These are phyloP conservation scores for Varanus salvator DNA, from an alignment of 2,113 vertebrate species.

Conservation along the genomic window DNA sequence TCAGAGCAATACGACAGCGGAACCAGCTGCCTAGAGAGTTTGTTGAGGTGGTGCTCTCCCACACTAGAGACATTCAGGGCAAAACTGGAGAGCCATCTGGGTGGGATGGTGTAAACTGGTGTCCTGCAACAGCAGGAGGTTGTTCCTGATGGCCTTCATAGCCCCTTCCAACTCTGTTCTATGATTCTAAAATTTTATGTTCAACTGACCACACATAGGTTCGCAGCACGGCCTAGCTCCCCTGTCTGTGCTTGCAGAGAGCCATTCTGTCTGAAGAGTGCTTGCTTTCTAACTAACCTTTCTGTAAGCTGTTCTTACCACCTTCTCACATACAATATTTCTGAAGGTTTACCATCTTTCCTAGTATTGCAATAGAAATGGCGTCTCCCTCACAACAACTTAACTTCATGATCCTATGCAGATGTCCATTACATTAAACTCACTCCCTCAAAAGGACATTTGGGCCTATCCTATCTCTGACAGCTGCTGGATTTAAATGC, in stretches of 20 bases:
- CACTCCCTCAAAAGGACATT: neutral
- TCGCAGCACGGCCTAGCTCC: neutral
- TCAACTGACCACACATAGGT: too few relatives aligned
- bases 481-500: neutral
- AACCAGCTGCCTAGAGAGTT: too few relatives aligned
- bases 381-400: neutral
- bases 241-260: neutral
- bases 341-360: neutral
- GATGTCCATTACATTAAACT: neutral
- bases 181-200: too few relatives aligned
- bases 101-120: too few relatives aligned
- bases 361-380: neutral
- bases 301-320: neutral
- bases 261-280: neutral
- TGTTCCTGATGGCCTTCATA: too few relatives aligned
- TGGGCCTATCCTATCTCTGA: neutral
- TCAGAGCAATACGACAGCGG: too few relatives aligned
- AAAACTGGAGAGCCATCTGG: too few relatives aligned
- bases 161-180: too few relatives aligned
- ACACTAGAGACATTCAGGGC: too few relatives aligned
- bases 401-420: neutral
- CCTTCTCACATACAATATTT: neutral
- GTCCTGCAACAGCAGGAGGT: too few relatives aligned
- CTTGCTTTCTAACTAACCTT: neutral
- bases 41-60: too few relatives aligned